Conservation (phyloP, 2,797 vertebrate species). For the Tokudaia tokunoshimensis region DNA sequence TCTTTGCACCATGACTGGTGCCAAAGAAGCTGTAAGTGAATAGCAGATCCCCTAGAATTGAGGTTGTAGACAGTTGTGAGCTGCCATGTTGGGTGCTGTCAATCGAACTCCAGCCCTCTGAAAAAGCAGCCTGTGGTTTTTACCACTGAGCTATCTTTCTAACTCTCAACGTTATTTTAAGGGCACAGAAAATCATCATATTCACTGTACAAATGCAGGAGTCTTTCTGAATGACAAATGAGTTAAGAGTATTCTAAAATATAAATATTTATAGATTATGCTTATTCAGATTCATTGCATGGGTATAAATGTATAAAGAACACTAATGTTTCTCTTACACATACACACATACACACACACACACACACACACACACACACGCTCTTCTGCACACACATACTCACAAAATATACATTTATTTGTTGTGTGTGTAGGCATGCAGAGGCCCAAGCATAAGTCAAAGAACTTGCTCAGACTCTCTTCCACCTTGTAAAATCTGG, state of each 20-base stretch:
- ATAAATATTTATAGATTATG: conserved; percentile 12
- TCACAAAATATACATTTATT: neutral
- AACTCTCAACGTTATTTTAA: neutral
- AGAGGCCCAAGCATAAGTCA: neutral
- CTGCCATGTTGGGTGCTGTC: neutral
- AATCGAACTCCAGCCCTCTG: neutral
- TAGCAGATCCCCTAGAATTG: neutral
- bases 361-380: neutral
- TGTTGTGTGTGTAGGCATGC: neutral
- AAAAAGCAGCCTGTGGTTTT: neutral
- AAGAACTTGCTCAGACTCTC: neutral
- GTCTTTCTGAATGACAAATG: conserved; percentile 39
- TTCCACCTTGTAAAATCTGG: neutral
- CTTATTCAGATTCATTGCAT: conserved; percentile 19
- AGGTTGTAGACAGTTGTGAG: neutral
- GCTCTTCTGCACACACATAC: neutral
- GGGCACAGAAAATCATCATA: conserved; percentile 43
- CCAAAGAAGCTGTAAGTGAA: neutral
- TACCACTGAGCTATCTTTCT: neutral
- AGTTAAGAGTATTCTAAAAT: conserved; percentile 60
- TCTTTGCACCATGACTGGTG: neutral
- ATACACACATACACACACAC: neutral
- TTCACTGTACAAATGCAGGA: conserved; percentile 7
- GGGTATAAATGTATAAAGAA: neutral
- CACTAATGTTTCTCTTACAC: neutral